These are phyloP conservation scores for Otolemur garnettii DNA, from an alignment of 2,113 vertebrate genomes.

Conservation along the genomic window DNA sequence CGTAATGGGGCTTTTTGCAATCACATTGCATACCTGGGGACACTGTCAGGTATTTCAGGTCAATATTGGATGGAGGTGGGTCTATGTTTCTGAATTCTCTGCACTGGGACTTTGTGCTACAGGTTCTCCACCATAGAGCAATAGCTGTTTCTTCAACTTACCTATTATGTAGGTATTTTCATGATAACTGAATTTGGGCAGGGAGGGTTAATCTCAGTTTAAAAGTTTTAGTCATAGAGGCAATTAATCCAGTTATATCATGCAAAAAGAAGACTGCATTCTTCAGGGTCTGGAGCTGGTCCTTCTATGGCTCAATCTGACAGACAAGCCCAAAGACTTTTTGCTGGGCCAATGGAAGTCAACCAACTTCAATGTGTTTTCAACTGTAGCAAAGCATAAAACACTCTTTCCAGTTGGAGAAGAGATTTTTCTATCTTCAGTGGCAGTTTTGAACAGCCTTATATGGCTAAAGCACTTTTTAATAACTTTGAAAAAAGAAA, in stretches of 20 bases:
- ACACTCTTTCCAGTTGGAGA: neutral
- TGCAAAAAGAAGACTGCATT: neutral
- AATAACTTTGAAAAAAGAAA: neutral
- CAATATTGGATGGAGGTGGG: neutral
- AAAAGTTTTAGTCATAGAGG: slow-evolving; percentile 3
- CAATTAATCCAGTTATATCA: slow-evolving; percentile 38
- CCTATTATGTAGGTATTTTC: neutral
- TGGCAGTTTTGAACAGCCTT: neutral
- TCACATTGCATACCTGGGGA: neutral
- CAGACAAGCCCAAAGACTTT: neutral
- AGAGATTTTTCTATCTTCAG: neutral
- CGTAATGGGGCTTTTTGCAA: neutral
- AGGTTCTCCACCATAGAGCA: neutral
- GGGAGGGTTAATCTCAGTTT: neutral
- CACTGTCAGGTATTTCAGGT: neutral
- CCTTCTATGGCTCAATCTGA: neutral
- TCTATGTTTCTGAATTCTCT: neutral
- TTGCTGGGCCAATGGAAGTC: neutral
- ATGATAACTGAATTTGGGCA: neutral
- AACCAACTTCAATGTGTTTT: slow-evolving; percentile 42
- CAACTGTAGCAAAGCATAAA: neutral
- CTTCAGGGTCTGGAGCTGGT: neutral
- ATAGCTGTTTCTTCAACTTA: neutral
- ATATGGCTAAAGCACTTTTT: neutral
- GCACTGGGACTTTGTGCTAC: neutral